Conservation (phyloP, 64 coral and sea anemone genomes). For the Dendronephthya gigantea region DNA sequence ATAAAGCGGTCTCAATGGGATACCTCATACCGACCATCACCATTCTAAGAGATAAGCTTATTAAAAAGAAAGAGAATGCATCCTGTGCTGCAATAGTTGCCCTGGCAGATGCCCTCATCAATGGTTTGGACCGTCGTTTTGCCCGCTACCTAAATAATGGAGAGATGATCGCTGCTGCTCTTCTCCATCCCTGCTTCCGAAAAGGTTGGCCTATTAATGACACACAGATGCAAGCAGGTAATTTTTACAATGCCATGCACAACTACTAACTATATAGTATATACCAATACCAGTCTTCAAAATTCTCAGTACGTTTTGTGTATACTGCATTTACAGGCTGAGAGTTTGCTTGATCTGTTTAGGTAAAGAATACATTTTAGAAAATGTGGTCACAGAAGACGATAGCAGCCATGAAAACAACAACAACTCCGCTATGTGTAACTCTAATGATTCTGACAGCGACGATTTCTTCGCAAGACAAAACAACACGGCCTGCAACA, state of each 20-base stretch:
- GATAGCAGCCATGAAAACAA: not conserved
- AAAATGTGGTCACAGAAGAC: no score
- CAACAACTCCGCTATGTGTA: not conserved
- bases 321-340: no score
- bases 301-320: no score
- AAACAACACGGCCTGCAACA: not conserved
- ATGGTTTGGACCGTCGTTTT: not conserved
- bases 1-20: not conserved
- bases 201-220: not conserved
- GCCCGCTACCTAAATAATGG: not conserved
- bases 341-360: no score
- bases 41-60: not conserved
- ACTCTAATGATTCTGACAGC: no score
- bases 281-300: no score
- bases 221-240: no score
- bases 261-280: no score
- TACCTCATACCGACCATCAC: not conserved
- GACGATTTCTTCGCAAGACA: not conserved
- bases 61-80: not conserved
- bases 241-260: no score
- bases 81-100: not conserved
- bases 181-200: not conserved
- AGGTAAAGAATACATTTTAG: no score
- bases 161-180: not conserved
- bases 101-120: not conserved